phyloP scores from a whole-genome alignment of 23 tunicate species.

The Trididemnum nubilum region DNA sequence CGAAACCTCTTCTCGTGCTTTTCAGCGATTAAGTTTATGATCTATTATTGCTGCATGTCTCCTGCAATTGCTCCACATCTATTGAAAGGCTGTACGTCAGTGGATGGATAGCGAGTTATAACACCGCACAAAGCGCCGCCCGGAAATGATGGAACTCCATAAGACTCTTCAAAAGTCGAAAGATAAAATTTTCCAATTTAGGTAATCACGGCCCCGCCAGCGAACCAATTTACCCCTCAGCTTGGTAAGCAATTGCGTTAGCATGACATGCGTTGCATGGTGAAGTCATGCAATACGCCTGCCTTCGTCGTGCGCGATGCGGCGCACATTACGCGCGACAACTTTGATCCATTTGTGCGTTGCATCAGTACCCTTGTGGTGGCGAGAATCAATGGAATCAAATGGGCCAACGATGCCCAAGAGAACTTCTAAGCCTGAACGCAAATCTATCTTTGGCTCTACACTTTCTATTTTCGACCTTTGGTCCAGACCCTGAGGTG shows the following conservation, averaged over 20 bases:
- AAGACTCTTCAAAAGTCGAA: slow-evolving; percentile 73
- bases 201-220: slow-evolving; percentile 96
- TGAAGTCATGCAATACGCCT: slow-evolving; percentile 85
- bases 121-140: no score
- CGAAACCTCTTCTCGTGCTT: no score
- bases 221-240: slow-evolving; percentile 90
- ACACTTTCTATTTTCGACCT: no score
- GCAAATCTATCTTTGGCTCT: no score
- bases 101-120: no score
- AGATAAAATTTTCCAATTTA: slow-evolving; percentile 49
- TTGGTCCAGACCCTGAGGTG: no score
- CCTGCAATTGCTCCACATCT: no score
- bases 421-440: no score
- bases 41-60: no score
- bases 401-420: slow-evolving; percentile 81
- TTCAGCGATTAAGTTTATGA: no score
- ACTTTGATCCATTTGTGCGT: slow-evolving; percentile 93
- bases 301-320: slow-evolving; percentile 98
- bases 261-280: slow-evolving; percentile 98
- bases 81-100: no score
- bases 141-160: no score
- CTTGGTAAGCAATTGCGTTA: slow-evolving; percentile 89
- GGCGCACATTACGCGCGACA: slow-evolving; percentile 96
- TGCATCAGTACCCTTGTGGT: slow-evolving; percentile 94
- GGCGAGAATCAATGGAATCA: slow-evolving; percentile 96